phyloP scores from a whole-genome alignment of 2,888 invertebrate species.

The Suillia variegata region DNA sequence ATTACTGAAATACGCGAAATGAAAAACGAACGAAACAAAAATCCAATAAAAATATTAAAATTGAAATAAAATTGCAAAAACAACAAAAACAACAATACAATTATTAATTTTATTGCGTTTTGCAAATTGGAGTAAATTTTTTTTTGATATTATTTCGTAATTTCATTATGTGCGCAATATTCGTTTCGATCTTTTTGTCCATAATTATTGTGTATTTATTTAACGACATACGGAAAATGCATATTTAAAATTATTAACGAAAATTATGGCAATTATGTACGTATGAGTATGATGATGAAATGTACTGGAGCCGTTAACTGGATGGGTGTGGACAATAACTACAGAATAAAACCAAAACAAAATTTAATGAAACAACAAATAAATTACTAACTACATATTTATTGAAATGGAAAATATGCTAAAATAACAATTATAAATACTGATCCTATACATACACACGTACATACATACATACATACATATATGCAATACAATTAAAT shows the following conservation, averaged over 20 bases:
- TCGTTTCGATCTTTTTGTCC: no score
- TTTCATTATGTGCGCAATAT: no score
- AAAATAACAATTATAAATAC: not conserved
- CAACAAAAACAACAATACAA: not conserved
- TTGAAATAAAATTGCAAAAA: slow-evolving; percentile 1
- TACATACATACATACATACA: not conserved
- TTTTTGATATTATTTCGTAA: no score
- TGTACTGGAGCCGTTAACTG: slow-evolving; percentile 40
- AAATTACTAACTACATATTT: slow-evolving; percentile 2
- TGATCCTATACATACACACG: not conserved
- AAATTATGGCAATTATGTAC: not conserved
- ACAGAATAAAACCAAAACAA: slow-evolving; percentile 43
- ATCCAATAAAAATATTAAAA: slow-evolving; percentile 2
- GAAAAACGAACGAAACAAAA: slow-evolving; percentile 16
- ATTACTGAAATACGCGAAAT: slow-evolving; percentile 23
- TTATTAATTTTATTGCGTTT: not conserved
- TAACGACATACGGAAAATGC: not conserved
- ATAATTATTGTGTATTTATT: not conserved
- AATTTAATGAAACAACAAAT: slow-evolving; percentile 22
- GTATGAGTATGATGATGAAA: not conserved
- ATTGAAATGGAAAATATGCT: not conserved
- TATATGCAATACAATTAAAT: not conserved
- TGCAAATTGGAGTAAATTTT: no score
- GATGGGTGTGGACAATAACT: slow-evolving; percentile 62
- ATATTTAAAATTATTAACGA: not conserved